A percentile compares a stretch with the other conserved stretches of the same genome.
Evolutionary conservation across 2,113 vertebrate species (phyloP).

Genomic region (Rhabdornis inornatus): DNA sequence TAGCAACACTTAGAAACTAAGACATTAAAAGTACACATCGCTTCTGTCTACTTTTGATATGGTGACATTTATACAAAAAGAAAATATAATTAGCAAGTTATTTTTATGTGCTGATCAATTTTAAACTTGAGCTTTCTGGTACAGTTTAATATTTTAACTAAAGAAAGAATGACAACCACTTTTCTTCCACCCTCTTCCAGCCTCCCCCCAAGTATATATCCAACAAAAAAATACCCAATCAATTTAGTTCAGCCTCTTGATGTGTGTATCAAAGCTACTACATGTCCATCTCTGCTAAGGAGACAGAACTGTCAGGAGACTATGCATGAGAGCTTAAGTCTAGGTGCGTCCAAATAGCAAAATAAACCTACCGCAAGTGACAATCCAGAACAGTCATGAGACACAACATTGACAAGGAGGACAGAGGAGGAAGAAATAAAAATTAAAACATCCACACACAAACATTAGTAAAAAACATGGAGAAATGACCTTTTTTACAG

Average conservation of each 20-base stretch:
- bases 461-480: slow-evolving; percentile 77
- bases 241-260: slow-evolving; percentile 92
- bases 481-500: slow-evolving; percentile 84
- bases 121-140: slow-evolving; percentile 70
- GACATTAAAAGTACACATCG: not conserved
- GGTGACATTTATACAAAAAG: slow-evolving; percentile 14
- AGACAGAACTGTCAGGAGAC: slow-evolving; percentile 85
- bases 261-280: slow-evolving; percentile 81
- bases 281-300: slow-evolving; percentile 78
- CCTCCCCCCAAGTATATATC: not conserved
- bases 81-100: not conserved
- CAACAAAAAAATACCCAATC: slow-evolving; percentile 69
- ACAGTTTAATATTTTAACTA: slow-evolving; percentile 32
- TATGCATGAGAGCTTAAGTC: slow-evolving; percentile 85
- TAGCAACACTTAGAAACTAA: not conserved
- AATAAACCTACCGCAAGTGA: slow-evolving; percentile 98
- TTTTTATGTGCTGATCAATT: not conserved
- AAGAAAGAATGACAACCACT: not conserved
- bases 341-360: slow-evolving; percentile 88
- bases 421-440: slow-evolving; percentile 99
- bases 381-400: slow-evolving; percentile 99
- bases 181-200: not conserved
- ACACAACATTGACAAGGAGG: slow-evolving; percentile 98
- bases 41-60: slow-evolving; percentile 18
- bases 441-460: slow-evolving; percentile 98